Percentiles rank a stretch among this genome's conserved stretches.
These are phyloP conservation scores for Terebella lapidaria DNA, from an alignment of 2,888 invertebrate genomes.

Conservation along the genomic window DNA sequence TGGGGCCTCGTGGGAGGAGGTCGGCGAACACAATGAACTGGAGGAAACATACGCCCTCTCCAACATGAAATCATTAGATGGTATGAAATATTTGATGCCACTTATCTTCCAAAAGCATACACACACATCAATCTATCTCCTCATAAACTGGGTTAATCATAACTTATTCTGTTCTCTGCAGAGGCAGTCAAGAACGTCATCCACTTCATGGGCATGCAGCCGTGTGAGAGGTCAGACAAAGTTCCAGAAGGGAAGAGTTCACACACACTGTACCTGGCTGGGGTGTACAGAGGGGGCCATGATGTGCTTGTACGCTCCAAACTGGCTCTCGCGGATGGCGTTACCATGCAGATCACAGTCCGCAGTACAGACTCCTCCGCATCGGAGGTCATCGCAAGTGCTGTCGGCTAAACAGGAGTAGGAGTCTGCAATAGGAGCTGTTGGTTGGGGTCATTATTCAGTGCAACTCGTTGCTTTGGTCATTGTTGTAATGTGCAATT, in stretches of 20 bases:
- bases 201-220: slow-evolving; percentile 76
- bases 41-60: slow-evolving; percentile 90
- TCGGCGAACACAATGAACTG: slow-evolving; percentile 65
- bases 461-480: too few relatives aligned
- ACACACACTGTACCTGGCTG: slow-evolving; percentile 76
- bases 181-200: slow-evolving; percentile 78
- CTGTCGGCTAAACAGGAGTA: slow-evolving; percentile 50
- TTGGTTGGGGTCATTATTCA: too few relatives aligned
- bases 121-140: too few relatives aligned
- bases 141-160: not conserved
- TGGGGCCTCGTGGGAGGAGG: slow-evolving; percentile 74
- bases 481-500: too few relatives aligned
- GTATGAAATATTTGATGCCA: too few relatives aligned
- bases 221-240: slow-evolving; percentile 78
- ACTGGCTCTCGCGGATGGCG: slow-evolving; percentile 59
- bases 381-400: slow-evolving; percentile 70
- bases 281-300: slow-evolving; percentile 83
- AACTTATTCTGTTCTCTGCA: too few relatives aligned
- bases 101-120: too few relatives aligned
- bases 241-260: slow-evolving; percentile 75
- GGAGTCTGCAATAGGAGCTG: too few relatives aligned
- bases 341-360: slow-evolving; percentile 90
- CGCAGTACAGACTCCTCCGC: slow-evolving; percentile 79
- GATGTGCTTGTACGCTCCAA: slow-evolving; percentile 84
- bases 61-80: slow-evolving; percentile 71